Base-by-base conservation (phyloP, 2,888 invertebrate species). In the Nowickia ferox region DNA sequence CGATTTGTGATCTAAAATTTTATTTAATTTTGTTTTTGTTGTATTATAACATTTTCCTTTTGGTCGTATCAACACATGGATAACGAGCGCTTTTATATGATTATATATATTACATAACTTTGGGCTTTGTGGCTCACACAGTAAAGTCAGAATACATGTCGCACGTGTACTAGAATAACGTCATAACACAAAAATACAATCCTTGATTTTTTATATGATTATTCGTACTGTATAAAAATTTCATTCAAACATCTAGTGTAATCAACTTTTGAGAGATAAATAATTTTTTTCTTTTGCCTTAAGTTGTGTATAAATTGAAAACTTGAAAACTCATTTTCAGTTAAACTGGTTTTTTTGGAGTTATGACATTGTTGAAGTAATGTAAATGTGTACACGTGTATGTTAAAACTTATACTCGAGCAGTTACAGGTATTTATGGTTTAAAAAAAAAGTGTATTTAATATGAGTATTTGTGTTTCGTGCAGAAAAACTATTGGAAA, bases 1-100 rank as follows among this genome's bases (percentile, higher is more conserved):
- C 40, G 68, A 77, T 77, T 68, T 68, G 51, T 68, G 59, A 9
- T 61, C 51, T 40, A 51, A 78, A 78, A 78, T 61, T 69, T 78
- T 66, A 57, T 66, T 68, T 38, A 46, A 46, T 6, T 30, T 22
- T 55, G 2, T 30, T 74, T 76, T 76, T 55, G 30, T 55, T n/a
- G 30, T 15, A 6, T 0, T 30, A 30, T 6, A 6, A 30, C 40
- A 55, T 17, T n/a, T 4, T 61, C 17, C 30, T 46, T 6, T 30
- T 30, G 30, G 6, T 30, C 30, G n/a, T 46, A 44, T 65, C 65
- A 76, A 38, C 44, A 65, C 66, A 76, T 57, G 22, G 10, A 48
- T 11, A 44, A 30, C 30, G 53, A 53, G n/a, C 11, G 15, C 13
- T 46, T 66, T 66, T 57, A 19, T 46, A 10, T 57, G 10, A 57